Conservation (phyloP, 1,140 invertebrate genomes). For the Caenorhabditis remanei region DNA sequence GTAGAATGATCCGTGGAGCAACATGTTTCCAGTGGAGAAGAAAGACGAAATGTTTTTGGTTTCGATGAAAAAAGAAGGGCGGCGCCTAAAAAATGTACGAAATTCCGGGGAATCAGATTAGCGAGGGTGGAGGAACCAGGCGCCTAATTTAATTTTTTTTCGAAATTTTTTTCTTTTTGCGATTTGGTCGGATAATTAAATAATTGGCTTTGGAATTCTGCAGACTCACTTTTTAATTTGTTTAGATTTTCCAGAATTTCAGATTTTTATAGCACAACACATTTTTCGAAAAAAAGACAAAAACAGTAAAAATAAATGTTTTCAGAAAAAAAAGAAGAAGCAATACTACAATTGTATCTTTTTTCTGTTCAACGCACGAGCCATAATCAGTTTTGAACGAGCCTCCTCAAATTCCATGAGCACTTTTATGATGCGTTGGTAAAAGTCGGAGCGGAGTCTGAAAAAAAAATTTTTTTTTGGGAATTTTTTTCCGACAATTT, state of each 20-base stretch:
- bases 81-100: conserved; percentile 3
- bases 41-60: not conserved
- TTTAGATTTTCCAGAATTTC: too few relatives aligned
- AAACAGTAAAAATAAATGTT: not conserved
- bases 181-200: not conserved
- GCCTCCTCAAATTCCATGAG: conserved; percentile 48
- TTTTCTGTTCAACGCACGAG: not conserved
- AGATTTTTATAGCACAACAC: too few relatives aligned
- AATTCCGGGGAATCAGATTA: not conserved
- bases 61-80: not conserved
- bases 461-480: not conserved
- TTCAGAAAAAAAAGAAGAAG: not conserved
- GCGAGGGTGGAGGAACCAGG: conserved; percentile 31
- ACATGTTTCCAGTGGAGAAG: not conserved
- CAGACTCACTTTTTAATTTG: too few relatives aligned
- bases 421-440: conserved; percentile 47
- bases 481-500: not conserved
- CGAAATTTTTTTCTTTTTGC: not conserved
- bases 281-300: not conserved
- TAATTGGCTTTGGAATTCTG: not conserved
- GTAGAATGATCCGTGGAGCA: conserved; percentile 46
- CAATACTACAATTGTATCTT: not conserved
- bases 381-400: conserved; percentile 10
- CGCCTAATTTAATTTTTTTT: not conserved
- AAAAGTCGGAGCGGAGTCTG: conserved; percentile 40